phyloP scores from a whole-genome alignment of 2,888 invertebrate genomes.

The Laothoe populi region DNA sequence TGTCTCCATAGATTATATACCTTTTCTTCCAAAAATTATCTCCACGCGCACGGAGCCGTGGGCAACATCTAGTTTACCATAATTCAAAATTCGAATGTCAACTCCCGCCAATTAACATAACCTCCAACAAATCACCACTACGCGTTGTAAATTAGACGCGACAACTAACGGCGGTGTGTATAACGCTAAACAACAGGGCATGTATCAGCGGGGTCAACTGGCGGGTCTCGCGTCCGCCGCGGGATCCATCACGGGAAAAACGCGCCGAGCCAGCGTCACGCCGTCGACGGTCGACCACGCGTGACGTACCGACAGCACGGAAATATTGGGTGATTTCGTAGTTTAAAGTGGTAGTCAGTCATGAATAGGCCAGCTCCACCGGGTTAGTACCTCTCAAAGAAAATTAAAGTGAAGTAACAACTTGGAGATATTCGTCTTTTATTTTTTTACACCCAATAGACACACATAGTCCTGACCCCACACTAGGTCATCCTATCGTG shows the following conservation, averaged over 20 bases:
- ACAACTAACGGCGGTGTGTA: background rate
- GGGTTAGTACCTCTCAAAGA: no score
- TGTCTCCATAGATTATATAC: no score
- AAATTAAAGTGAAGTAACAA: no score
- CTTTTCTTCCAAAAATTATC: no score
- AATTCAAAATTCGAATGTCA: background rate
- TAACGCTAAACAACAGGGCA: background rate
- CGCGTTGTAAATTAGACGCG: slow-evolving; percentile 11
- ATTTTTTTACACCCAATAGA: no score
- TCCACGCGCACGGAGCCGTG: no score
- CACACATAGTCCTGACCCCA: no score
- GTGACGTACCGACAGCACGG: background rate
- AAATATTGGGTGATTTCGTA: background rate
- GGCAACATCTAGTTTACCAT: no score
- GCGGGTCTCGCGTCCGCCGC: background rate
- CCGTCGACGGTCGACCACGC: background rate
- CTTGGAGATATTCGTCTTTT: no score
- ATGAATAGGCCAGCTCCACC: no score
- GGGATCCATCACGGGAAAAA: slow-evolving; percentile 31
- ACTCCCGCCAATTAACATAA: background rate
- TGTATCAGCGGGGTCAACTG: slow-evolving; percentile 10
- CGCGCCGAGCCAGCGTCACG: slow-evolving; percentile 18
- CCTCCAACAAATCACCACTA: background rate
- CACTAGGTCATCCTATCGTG: no score
- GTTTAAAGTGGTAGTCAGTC: no score